Evolutionary conservation across 2,888 invertebrate species (phyloP), one percentile per base, ranked within the genome.

Genomic region (Drepanosiphum platanoidis): DNA sequence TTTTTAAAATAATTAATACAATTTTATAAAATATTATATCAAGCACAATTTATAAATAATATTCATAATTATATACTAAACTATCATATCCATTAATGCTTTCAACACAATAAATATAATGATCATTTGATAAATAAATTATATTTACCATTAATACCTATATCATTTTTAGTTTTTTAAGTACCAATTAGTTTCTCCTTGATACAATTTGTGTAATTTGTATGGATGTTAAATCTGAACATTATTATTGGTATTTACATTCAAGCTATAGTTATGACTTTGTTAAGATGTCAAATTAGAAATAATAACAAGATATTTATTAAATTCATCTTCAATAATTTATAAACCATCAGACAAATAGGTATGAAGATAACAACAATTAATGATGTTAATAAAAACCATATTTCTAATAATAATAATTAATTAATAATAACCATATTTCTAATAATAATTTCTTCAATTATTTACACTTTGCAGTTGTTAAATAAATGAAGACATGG

Each of bases 301-400:
- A 66, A 79, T 46, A 66, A 79, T 46, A 79, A 42, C 46, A 3
- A 18, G 15, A 30, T 79, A 46, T 68, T 66, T 64, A 77, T 79
- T 77, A 27, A 18, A 77, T 77, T 77, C 77, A 18, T 61, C 30
- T 61, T 11, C 18, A 30, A 61, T 64, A 64, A 9, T 64, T 39
- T 39, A 77, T 39, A 34, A 77, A 39, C 18, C 39, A 18, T 39
- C 18, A 77, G 52, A 52, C 52, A 22, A 52, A 52, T 52, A 18
- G n/a, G 15, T 77, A 39, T 1, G 61, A 74, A 52, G 61, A 61
- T 27, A n/a, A 39, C 52, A 34, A 39, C 36, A 77, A 77, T 39
- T 39, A 61, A 77, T 77, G 36, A 61, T 64, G 39, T 36, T 30
- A 9, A 74, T 46, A 77, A n/a, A n/a, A 52, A 52, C 18, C 22